Evolutionary conservation across 2,797 vertebrate genomes (phyloP).

Genomic region (Hozukius guyotensis): DNA sequence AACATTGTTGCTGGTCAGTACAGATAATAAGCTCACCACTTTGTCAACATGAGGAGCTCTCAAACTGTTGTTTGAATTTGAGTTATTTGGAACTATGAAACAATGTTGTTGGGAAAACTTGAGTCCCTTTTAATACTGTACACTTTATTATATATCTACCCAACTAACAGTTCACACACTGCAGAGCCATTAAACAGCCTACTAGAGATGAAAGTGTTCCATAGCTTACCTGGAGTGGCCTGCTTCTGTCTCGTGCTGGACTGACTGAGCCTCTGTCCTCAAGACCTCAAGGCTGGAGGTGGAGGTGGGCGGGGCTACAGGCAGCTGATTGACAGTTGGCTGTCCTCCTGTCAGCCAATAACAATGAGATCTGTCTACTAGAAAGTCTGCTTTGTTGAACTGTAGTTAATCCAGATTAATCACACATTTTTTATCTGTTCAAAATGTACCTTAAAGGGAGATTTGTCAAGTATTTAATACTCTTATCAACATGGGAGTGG

Average conservation of each 20-base stretch:
- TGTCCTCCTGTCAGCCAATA: constrained; percentile 14
- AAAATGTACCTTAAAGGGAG: too few species aligned
- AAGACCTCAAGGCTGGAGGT: neutral
- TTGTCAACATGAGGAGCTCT: neutral
- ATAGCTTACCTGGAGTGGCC: neutral
- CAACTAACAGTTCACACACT: neutral
- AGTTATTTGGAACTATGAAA: too few species aligned
- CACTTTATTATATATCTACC: neutral
- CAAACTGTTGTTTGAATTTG: neutral
- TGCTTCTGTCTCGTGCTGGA: neutral
- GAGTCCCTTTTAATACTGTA: too few species aligned
- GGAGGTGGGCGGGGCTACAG: constrained; percentile 26
- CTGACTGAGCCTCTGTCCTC: neutral
- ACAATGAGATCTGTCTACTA: neutral
- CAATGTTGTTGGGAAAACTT: too few species aligned
- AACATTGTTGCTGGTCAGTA: neutral
- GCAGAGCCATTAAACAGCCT: neutral
- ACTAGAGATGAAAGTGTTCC: neutral
- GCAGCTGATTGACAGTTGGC: constrained; percentile 26
- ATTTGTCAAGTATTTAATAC: too few species aligned
- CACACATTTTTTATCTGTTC: too few species aligned
- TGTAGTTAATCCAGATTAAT: too few species aligned
- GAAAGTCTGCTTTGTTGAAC: too few species aligned
- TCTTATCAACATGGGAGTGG: too few species aligned
- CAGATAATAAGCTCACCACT: neutral